phyloP scores from a whole-genome alignment of 2,113 vertebrate genomes.

The Lophotis ruficrista region DNA sequence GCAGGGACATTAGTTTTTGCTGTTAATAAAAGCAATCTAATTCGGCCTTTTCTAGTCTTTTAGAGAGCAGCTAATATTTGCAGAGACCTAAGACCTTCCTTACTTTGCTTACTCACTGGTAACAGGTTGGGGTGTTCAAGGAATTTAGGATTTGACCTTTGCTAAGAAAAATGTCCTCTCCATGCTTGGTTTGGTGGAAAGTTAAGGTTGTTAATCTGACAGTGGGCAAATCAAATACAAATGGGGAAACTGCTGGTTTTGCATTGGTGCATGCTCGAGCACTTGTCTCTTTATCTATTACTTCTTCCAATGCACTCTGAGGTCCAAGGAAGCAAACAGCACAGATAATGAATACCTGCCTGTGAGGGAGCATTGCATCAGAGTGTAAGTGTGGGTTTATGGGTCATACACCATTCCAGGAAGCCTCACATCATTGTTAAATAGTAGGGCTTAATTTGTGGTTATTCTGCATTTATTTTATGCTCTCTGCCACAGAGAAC shows the following conservation, averaged over 20 bases:
- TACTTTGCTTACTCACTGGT: background rate
- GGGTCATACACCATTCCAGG: background rate
- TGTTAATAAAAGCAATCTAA: background rate
- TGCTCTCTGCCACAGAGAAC: background rate
- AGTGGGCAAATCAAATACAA: background rate
- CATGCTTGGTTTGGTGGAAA: background rate
- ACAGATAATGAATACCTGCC: rapidly evolving
- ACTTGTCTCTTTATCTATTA: background rate
- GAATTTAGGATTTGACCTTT: constrained; percentile 12
- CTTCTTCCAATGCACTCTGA: background rate
- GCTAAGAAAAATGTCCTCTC: background rate
- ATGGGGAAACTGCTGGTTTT: background rate
- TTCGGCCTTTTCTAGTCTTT: background rate
- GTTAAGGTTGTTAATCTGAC: background rate
- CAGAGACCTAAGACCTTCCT: background rate
- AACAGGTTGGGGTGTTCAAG: background rate
- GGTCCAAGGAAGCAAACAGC: background rate
- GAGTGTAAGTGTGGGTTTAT: background rate
- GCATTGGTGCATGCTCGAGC: background rate
- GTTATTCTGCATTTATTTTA: background rate
- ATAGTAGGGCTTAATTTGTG: background rate
- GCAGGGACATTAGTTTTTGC: background rate
- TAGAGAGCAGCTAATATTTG: background rate
- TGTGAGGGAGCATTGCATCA: background rate
- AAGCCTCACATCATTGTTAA: background rate